These are phyloP conservation scores for Casuarius casuarius DNA, from an alignment of 2,113 vertebrate species.

Conservation along the genomic window DNA sequence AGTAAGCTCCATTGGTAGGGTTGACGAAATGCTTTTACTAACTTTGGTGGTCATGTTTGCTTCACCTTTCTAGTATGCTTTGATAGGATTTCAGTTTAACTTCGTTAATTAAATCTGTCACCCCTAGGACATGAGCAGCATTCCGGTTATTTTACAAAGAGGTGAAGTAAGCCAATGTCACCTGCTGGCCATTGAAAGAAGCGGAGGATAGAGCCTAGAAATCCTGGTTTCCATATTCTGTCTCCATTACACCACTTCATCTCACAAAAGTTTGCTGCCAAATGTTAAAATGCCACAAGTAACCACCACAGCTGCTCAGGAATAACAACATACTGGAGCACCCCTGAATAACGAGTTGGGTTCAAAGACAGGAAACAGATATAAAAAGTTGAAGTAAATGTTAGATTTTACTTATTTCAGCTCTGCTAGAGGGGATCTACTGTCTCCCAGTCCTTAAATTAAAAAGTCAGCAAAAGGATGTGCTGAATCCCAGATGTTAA, in stretches of 20 bases:
- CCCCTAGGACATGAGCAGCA: neutral
- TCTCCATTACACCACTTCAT: neutral
- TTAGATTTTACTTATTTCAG: constrained; percentile 20
- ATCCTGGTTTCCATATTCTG: neutral
- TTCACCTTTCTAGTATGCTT: neutral
- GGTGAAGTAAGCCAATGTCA: neutral
- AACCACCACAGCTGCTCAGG: neutral
- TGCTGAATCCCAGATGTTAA: constrained; percentile 77
- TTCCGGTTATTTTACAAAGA: neutral
- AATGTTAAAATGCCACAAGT: neutral
- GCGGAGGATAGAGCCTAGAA: neutral
- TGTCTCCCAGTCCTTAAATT: constrained; percentile 69
- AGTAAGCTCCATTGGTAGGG: neutral
- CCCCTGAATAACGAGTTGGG: neutral
- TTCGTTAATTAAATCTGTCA: constrained; percentile 26
- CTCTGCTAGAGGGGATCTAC: constrained; percentile 57
- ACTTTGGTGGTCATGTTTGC: neutral
- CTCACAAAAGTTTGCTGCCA: neutral
- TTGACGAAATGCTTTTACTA: neutral
- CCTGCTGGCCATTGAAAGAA: neutral
- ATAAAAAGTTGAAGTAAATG: neutral
- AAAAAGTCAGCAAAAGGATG: constrained; percentile 75
- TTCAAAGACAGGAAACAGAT: neutral
- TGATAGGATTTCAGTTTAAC: neutral
- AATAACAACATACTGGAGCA: neutral